Base-by-base conservation (phyloP, 1,140 invertebrate genomes). In the Hypothenemus hampei region DNA sequence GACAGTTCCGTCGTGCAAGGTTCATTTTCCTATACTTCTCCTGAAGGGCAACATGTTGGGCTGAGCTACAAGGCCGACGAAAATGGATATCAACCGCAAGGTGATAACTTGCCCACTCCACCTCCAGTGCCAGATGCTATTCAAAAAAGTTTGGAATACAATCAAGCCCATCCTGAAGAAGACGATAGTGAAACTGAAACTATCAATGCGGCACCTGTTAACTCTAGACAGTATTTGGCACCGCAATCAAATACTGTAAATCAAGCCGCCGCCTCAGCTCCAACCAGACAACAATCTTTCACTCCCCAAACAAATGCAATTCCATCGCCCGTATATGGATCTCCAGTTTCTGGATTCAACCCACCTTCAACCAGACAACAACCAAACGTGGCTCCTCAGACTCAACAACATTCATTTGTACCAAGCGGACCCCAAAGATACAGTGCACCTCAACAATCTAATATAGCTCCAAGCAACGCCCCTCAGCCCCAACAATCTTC, bases 1-100 rank as follows among this genome's bases (percentile, higher is more conserved):
- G 43, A 45, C 13, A 36, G 11, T 22, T 22, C 24, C 7, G 18
- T 46, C 2, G 62, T 63, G 19, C 51, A 62, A 52, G 69, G 69
- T 18, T 64, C 62, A 6, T 71, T 64, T 54, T 55, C 62, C 23
- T 71, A 68, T 50, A 68, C 64, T 8, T 58, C 68, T 19, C 69
- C 69, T 6, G 69, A 71, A 53, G 69, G 69, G n/a, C 48, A 65
- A 61, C 23, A 58, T n/a, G 63, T 68, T 35, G 45, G 44, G 3
- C 26, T 73, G 8, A 58, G 40, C 4, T 75, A 74, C 64, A 77
- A 73, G 16, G 83, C 83, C 29, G 82, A 85, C 62, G 81, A 84
- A 62, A 81, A 82, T 57, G 83, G 82, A 13, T 85, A 82, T 68
- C 68, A 77, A 24, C 75, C 82, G 19, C 59, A 67, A 13, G 79